phyloP scores from a whole-genome alignment of 2,113 vertebrate genomes.

The Micronycteris hirsuta region DNA sequence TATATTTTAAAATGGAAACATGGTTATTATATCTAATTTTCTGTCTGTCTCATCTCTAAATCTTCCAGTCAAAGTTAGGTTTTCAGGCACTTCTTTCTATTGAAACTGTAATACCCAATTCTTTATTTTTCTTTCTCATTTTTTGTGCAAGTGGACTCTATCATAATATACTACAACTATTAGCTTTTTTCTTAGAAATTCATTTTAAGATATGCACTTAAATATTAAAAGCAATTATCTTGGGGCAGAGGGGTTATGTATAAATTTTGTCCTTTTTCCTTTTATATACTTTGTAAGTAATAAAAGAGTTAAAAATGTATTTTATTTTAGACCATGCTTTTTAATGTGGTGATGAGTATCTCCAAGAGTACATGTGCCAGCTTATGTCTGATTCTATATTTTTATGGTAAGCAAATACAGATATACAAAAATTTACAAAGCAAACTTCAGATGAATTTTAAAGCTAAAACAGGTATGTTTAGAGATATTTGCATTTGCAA shows the following conservation, averaged over 20 bases:
- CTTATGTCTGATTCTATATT: not conserved
- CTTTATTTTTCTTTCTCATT: not conserved
- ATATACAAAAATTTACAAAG: not conserved
- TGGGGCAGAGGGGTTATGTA: not conserved
- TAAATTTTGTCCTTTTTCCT: not conserved
- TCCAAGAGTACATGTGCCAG: not conserved
- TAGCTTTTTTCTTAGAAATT: not conserved
- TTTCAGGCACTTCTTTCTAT: slow-evolving; percentile 18
- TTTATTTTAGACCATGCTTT: not conserved
- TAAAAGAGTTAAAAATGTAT: not conserved
- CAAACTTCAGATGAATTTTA: not conserved
- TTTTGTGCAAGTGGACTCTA: not conserved
- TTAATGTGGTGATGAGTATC: not conserved
- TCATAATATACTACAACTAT: not conserved
- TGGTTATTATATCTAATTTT: slow-evolving; percentile 69
- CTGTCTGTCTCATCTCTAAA: slow-evolving; percentile 53
- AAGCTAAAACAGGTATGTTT: not conserved
- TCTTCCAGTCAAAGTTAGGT: slow-evolving; percentile 29
- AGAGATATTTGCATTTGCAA: not conserved
- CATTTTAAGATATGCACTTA: not conserved
- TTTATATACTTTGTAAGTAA: not conserved
- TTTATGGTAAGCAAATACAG: not conserved
- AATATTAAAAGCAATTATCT: not conserved
- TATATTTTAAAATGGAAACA: slow-evolving; percentile 66
- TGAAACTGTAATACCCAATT: slow-evolving; percentile 31